Evolutionary conservation across 2,888 invertebrate species (phyloP).

Genomic region (Steinernema carpocapsae): DNA sequence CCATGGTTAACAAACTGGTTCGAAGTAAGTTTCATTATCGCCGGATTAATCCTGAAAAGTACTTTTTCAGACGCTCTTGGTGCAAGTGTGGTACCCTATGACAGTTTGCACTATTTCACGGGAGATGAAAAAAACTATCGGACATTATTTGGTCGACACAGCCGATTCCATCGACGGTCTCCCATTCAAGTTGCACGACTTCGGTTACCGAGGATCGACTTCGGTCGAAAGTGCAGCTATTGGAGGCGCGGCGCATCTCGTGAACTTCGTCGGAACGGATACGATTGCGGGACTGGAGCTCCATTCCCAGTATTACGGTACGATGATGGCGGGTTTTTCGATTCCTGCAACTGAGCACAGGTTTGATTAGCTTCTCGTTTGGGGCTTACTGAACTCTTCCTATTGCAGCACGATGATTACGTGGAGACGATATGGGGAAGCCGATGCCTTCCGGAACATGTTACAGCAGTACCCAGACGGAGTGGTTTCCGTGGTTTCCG

Average conservation of each 20-base stretch:
- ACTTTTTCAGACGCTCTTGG: constrained; percentile 71
- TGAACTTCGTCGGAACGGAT: constrained; percentile 72
- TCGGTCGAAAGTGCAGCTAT: constrained; percentile 73
- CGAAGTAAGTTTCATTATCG: constrained; percentile 68
- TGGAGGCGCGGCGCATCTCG: constrained; percentile 72
- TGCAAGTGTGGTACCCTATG: constrained; percentile 73
- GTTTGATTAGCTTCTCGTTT: no score
- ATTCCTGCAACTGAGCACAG: constrained; percentile 73
- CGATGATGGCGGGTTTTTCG: constrained; percentile 71
- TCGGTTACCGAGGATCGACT: constrained; percentile 72
- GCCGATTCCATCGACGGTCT: constrained; percentile 70
- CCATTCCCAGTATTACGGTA: constrained; percentile 70
- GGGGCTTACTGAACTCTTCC: no score
- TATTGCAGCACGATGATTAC: constrained; percentile 72
- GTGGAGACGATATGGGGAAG: constrained; percentile 71
- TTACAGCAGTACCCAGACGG: constrained; percentile 70
- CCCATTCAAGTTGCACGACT: constrained; percentile 72
- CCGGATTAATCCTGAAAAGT: neutral
- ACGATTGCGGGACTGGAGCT: constrained; percentile 71
- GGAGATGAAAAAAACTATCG: constrained; percentile 69
- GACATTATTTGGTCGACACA: constrained; percentile 68
- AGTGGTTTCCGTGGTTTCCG: constrained; percentile 68
- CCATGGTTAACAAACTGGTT: constrained; percentile 72
- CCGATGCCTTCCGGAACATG: constrained; percentile 69
- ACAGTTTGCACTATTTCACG: constrained; percentile 73